Base-by-base conservation (phyloP, 2,888 invertebrate genomes). In the Phortica okadai region DNA sequence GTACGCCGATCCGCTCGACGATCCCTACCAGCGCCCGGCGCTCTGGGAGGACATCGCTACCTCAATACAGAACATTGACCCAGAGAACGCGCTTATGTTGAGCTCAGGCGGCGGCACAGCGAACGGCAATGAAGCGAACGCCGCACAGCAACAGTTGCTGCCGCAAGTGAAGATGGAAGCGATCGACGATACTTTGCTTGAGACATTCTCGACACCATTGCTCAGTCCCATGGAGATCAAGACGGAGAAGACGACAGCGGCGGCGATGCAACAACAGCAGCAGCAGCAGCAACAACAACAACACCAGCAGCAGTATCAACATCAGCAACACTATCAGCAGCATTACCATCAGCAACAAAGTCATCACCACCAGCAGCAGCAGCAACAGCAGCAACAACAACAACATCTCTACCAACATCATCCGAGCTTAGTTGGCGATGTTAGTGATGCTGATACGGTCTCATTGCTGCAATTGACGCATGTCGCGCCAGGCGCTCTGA, bases 11-110 rank as follows among this genome's bases (percentile, higher is more conserved):
- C 88, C 90, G 77, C 76, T 86, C 75, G 97, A 97, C 92, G 97
- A 97, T 92, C 95, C 96, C 74, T 97, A 96, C 92, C 94, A 96
- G 84, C 95, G 96, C 87, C 97, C 97, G 66, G 96, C 96, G 50
- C 93, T 97, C 62, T 97, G 97, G 97, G 97, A 97, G 92, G 97
- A 97, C 93, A 97, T 97, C 90, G 95, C 97, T 82, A 96, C 96
- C 91, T 96, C 96, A 89, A 96, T 97, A 92, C 95, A 96, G 90
- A 97, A 97, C 92, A 95, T 97, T 89, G 97, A 97, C 91, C 96
- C 97, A 44, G 97, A 97, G 91, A 97, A 97, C 90, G 96, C 97
- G 74, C 95, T 96, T 88, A 96, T 97, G 96, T 92, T 97, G 84
- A 95, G 95, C 81, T 93, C 95, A 75, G 89, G 95, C 82, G 95